Evolutionary conservation across 37 sponge, comb jelly and placozoan species (phyloP).

Genomic region (Dysidea cf. avara): DNA sequence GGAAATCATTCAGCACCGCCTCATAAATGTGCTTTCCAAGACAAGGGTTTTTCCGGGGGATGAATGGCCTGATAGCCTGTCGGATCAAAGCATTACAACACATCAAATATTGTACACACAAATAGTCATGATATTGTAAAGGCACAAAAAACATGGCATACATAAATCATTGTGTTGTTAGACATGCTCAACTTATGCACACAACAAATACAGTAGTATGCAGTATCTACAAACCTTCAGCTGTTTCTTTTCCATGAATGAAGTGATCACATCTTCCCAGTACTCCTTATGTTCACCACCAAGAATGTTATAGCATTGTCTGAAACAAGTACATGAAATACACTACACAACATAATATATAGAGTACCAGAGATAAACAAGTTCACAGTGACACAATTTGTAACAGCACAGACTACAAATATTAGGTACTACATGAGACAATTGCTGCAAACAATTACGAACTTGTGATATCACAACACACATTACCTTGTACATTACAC

Average conservation of each 20-base stretch:
- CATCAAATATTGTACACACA: neutral
- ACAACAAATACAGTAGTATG: too few relatives aligned
- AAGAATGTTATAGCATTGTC: constrained; percentile 52
- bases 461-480: too few relatives aligned
- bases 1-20: constrained; percentile 64
- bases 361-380: neutral
- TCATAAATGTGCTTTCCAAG: constrained; percentile 75
- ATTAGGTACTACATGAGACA: too few relatives aligned
- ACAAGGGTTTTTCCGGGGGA: constrained; percentile 53
- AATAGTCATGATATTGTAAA: neutral
- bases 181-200: too few relatives aligned
- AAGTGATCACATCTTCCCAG: constrained; percentile 65
- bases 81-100: constrained; percentile 1
- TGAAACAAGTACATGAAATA: neutral
- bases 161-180: too few relatives aligned
- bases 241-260: constrained; percentile 55
- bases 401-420: too few relatives aligned
- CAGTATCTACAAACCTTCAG: constrained; percentile 38
- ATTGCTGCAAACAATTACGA: too few relatives aligned
- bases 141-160: neutral
- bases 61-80: constrained; percentile 68
- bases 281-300: constrained; percentile 17
- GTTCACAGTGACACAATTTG: too few relatives aligned
- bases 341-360: neutral
- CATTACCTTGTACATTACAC: too few relatives aligned